Percentiles rank a stretch among this genome's conserved stretches.
phyloP scores from a whole-genome alignment of 35 echinoderm and acorn worm species.

The Apostichopus californicus region DNA sequence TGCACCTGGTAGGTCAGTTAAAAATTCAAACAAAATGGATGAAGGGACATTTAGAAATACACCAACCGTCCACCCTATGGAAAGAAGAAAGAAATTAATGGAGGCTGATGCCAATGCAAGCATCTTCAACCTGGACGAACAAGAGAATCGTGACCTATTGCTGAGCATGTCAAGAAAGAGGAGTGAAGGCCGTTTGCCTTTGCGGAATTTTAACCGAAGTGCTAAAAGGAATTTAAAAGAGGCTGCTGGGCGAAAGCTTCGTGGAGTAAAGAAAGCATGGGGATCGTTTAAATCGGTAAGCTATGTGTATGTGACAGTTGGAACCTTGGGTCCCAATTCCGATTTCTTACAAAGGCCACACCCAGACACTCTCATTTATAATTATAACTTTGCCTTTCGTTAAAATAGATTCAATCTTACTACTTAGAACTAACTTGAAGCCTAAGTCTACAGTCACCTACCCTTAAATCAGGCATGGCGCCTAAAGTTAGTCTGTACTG shows the following conservation, averaged over 20 bases:
- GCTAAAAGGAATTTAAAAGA: conserved; percentile 19
- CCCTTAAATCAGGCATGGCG: too few species aligned
- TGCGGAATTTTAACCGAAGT: conserved; percentile 12
- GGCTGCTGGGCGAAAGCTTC: conserved; percentile 46
- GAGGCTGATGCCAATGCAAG: conserved; percentile 14
- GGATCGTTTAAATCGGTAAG: conserved; percentile 75
- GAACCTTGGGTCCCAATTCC: too few species aligned
- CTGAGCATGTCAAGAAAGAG: neutral
- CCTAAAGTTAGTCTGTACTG: too few species aligned
- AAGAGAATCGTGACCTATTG: conserved; percentile 18
- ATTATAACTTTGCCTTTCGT: too few species aligned
- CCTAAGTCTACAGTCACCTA: too few species aligned
- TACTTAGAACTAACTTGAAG: too few species aligned
- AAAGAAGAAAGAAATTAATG: conserved; percentile 39
- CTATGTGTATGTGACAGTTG: too few species aligned
- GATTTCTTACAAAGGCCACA: too few species aligned
- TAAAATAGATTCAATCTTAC: too few species aligned
- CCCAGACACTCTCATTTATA: too few species aligned
- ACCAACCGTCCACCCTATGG: conserved; percentile 47
- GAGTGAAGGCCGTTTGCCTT: conserved; percentile 30
- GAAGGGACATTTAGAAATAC: conserved; percentile 53
- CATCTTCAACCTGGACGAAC: neutral
- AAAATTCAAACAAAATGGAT: conserved; percentile 25
- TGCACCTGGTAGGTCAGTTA: too few species aligned
- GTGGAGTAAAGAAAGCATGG: conserved; percentile 62